phyloP scores from a whole-genome alignment of 1,140 invertebrate genomes.

The Steinernema khuongi region DNA sequence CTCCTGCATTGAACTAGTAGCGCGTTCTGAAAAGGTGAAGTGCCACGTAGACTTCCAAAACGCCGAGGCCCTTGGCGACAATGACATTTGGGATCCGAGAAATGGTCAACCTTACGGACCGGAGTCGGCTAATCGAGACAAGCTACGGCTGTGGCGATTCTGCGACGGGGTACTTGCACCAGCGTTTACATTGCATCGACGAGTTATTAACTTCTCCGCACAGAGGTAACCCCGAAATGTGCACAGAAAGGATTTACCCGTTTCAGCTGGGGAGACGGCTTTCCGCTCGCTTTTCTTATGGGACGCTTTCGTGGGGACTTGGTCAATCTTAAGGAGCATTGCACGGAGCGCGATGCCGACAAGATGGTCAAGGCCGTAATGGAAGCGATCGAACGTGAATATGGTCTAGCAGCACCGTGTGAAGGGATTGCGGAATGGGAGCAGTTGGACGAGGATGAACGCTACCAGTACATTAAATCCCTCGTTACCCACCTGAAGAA shows the following conservation, averaged over 20 bases:
- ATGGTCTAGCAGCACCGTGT: conserved; percentile 36
- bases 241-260: conserved; percentile 23
- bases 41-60: conserved; percentile 22
- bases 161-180: conserved; percentile 14
- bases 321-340: conserved; percentile 20
- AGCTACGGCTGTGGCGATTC: not conserved
- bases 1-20: conserved; percentile 23
- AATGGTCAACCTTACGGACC: not conserved
- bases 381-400: conserved; percentile 20
- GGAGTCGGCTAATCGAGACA: not conserved
- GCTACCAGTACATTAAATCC: conserved; percentile 19
- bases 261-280: conserved; percentile 48
- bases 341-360: conserved; percentile 9
- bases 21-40: conserved; percentile 30
- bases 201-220: conserved; percentile 32
- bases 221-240: conserved; percentile 26
- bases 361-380: conserved; percentile 27
- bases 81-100: not conserved
- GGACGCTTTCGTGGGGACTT: conserved; percentile 41
- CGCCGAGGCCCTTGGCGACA: not conserved
- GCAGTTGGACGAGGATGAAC: conserved; percentile 11
- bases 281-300: conserved; percentile 41
- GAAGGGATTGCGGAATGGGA: conserved; percentile 30
- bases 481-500: conserved; percentile 24
- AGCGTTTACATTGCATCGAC: no score